phyloP scores from a whole-genome alignment of 2,113 vertebrate species.

The Sceloporus tristichus region DNA sequence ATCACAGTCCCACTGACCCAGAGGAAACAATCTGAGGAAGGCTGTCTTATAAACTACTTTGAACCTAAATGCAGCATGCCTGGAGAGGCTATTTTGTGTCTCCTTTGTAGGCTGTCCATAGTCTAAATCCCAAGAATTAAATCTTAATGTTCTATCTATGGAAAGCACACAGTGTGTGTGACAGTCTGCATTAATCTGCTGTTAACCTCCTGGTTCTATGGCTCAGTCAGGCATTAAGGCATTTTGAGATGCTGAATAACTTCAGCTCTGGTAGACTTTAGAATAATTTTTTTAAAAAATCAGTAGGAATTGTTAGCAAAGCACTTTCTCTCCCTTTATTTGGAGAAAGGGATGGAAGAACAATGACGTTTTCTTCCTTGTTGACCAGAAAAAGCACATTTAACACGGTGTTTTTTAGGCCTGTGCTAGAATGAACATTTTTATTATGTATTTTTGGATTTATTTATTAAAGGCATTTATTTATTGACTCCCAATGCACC shows the following conservation, averaged over 20 bases:
- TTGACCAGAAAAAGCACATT: neutral
- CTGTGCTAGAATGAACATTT: too few species aligned
- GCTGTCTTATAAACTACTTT: accelerated
- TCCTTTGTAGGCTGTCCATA: constrained; percentile 9
- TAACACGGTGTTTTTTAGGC: neutral
- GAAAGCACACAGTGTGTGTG: neutral
- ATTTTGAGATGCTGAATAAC: constrained; percentile 10
- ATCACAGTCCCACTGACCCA: neutral
- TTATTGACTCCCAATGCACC: too few species aligned
- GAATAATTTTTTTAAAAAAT: constrained; percentile 18
- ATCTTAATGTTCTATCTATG: constrained; percentile 1
- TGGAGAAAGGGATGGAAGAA: neutral
- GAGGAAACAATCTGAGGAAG: neutral
- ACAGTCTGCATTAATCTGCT: constrained; percentile 14
- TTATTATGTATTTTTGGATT: too few species aligned
- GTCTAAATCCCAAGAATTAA: constrained; percentile 25
- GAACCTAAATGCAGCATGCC: neutral
- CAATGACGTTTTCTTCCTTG: neutral
- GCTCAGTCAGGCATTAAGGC: neutral
- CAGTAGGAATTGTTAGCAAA: constrained; percentile 51
- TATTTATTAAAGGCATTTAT: too few species aligned
- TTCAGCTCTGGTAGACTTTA: constrained; percentile 4
- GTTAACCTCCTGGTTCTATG: constrained; percentile 40
- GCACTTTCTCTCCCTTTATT: neutral
- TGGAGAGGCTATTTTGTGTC: neutral